A percentile compares a stretch with the other conserved stretches of the same genome.
Evolutionary conservation across 2,113 vertebrate genomes (phyloP).

Genomic region (Camelus dromedarius): DNA sequence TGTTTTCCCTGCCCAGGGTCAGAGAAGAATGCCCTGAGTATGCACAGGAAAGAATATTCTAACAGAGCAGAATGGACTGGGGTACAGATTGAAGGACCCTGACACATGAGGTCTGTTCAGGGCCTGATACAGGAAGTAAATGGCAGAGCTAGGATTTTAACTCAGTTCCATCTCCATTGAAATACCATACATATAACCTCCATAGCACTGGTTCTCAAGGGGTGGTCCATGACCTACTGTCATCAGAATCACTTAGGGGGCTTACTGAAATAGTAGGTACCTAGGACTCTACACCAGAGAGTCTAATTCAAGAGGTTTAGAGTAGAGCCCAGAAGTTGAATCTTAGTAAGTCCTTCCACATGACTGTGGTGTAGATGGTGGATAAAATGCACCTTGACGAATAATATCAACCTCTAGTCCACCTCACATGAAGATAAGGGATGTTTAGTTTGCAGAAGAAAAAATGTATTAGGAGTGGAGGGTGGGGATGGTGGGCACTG

Average conservation of each 20-base stretch:
- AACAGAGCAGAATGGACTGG: background rate
- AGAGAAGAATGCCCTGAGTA: background rate
- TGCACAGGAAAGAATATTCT: background rate
- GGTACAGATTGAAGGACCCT: background rate
- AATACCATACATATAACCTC: background rate
- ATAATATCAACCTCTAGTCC: background rate
- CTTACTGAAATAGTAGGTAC: background rate
- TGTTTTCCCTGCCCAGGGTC: background rate
- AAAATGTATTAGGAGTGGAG: background rate
- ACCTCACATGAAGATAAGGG: background rate
- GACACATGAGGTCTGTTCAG: background rate
- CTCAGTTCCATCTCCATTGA: background rate
- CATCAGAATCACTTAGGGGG: slow-evolving; percentile 2
- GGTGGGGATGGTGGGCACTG: background rate
- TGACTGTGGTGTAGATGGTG: background rate
- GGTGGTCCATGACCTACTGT: background rate
- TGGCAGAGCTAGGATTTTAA: background rate
- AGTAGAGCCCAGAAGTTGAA: background rate
- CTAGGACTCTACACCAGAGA: background rate
- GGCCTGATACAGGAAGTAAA: background rate
- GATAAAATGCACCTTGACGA: background rate
- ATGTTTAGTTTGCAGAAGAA: background rate
- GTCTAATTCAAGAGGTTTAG: slow-evolving; percentile 10
- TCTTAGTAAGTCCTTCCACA: background rate
- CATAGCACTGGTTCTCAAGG: background rate